Evolutionary conservation across 2,888 invertebrate species (phyloP).

Genomic region (Trachelus troglodyta): DNA sequence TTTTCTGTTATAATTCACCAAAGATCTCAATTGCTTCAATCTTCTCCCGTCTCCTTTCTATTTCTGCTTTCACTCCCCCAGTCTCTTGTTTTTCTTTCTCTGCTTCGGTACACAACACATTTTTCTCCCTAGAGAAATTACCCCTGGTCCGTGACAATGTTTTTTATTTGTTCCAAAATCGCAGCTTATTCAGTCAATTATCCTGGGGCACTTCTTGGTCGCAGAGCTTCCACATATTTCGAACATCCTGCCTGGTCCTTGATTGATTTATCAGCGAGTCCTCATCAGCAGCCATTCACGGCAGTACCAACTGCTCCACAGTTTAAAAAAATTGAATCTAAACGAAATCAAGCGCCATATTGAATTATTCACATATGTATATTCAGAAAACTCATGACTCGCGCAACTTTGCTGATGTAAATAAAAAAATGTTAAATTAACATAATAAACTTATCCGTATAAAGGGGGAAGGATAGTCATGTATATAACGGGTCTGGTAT

Average conservation of each 20-base stretch:
- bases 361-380: neutral
- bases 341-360: neutral
- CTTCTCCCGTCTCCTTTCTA: neutral
- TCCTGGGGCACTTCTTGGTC: constrained; percentile 9
- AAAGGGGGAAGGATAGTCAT: neutral
- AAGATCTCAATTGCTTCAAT: neutral
- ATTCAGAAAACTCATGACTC: neutral
- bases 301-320: neutral
- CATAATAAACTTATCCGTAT: neutral
- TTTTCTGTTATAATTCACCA: neutral
- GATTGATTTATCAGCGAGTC: neutral
- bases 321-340: neutral
- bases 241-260: neutral
- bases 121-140: constrained; percentile 3
- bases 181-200: constrained; percentile 34
- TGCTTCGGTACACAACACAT: neutral
- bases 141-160: neutral
- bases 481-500: neutral
- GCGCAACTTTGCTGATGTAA: neutral
- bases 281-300: neutral
- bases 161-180: neutral
- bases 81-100: neutral
- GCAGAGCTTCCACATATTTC: neutral
- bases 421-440: neutral
- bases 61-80: neutral